Conservation (phyloP, 2,888 invertebrate genomes). For the Gibbula magus region DNA sequence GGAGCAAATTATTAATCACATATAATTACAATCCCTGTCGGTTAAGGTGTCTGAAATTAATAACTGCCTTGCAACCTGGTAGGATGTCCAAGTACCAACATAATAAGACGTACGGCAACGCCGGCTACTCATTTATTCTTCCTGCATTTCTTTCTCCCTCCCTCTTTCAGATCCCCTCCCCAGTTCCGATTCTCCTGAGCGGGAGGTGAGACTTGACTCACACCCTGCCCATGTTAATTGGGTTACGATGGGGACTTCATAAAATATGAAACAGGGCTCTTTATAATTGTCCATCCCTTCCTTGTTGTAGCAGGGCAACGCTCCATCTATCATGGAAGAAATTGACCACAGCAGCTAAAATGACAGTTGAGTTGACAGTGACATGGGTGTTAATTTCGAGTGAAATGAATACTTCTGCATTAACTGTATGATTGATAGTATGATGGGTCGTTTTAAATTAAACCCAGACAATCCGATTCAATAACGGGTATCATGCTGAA, state of each 20-base stretch:
- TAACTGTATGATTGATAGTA: conserved; percentile 18
- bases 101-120: not conserved
- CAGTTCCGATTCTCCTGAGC: not conserved
- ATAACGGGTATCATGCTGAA: conserved; percentile 12
- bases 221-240: conserved; percentile 4
- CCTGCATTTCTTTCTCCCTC: not conserved
- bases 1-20: not conserved
- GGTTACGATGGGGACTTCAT: conserved; percentile 18
- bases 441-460: conserved; percentile 16
- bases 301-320: conserved; percentile 3
- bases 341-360: conserved; percentile 21
- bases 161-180: not conserved
- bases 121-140: not conserved
- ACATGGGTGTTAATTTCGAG: conserved; percentile 24
- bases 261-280: conserved; percentile 23
- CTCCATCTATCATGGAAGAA: conserved; percentile 10
- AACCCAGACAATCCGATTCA: conserved; percentile 15
- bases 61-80: not conserved
- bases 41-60: not conserved
- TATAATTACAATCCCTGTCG: not conserved
- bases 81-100: not conserved
- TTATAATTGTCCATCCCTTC: conserved; percentile 1
- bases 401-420: conserved; percentile 24
- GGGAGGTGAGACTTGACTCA: conserved; percentile 2
- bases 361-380: conserved; percentile 18